These are phyloP conservation scores for Acanthosepion pharaonis DNA, from an alignment of 2,888 invertebrate species.

Conservation along the genomic window DNA sequence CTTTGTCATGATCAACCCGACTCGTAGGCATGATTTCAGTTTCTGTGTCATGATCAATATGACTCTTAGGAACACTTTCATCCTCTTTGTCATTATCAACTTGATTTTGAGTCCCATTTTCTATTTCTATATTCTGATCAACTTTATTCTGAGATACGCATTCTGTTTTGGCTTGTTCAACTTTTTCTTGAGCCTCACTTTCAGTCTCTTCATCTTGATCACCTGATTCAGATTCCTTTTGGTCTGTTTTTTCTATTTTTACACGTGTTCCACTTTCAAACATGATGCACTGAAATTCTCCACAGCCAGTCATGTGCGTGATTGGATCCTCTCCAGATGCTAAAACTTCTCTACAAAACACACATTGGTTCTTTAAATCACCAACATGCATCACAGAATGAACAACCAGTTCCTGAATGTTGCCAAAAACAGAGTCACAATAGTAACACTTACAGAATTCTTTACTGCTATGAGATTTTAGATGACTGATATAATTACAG, in stretches of 20 bases:
- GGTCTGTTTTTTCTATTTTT: slow-evolving; percentile 23
- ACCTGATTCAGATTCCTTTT: not conserved
- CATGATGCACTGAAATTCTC: slow-evolving; percentile 42
- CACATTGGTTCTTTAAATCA: slow-evolving; percentile 43
- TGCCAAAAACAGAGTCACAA: slow-evolving; percentile 38
- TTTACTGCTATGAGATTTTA: slow-evolving; percentile 40
- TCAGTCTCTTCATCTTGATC: not conserved
- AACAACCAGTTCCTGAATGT: slow-evolving; percentile 34
- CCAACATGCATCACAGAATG: slow-evolving; percentile 36
- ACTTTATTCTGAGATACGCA: not conserved
- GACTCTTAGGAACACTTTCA: not conserved
- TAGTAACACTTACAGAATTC: slow-evolving; percentile 40
- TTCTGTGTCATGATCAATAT: not conserved
- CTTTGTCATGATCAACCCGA: not conserved
- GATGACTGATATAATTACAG: slow-evolving; percentile 35
- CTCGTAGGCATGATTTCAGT: too few relatives aligned
- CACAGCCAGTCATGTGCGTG: slow-evolving; percentile 38
- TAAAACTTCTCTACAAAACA: slow-evolving; percentile 8
- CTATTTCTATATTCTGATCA: not conserved
- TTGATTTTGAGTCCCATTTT: not conserved
- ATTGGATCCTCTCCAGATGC: not conserved
- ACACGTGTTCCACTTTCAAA: slow-evolving; percentile 40
- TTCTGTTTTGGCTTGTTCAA: not conserved
- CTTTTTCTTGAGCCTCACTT: not conserved
- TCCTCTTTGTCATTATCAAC: not conserved